These are phyloP conservation scores for Diaprepes abbreviatus DNA, from an alignment of 2,888 invertebrate species.

Conservation along the genomic window DNA sequence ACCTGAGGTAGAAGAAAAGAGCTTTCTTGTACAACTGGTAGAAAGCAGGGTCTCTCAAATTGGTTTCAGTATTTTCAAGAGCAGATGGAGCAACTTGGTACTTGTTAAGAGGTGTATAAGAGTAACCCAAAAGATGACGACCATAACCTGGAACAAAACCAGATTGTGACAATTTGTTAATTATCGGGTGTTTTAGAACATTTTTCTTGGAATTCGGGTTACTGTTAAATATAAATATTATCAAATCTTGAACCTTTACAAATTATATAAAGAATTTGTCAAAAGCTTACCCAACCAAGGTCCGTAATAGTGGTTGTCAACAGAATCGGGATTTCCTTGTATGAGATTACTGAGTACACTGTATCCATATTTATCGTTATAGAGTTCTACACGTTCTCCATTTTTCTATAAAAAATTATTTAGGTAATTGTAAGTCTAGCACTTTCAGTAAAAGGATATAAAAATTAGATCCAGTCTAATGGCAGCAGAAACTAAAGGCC, in stretches of 20 bases:
- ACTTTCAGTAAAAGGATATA: too few species aligned
- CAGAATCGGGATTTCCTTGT: slow-evolving; percentile 75
- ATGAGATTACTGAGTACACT: slow-evolving; percentile 77
- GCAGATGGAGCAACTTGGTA: slow-evolving; percentile 72
- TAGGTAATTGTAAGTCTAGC: too few species aligned
- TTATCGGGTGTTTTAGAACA: not conserved
- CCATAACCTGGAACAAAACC: slow-evolving; percentile 66
- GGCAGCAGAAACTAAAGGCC: too few species aligned
- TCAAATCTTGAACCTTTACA: too few species aligned
- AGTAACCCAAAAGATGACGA: slow-evolving; percentile 73
- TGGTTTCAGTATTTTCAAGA: slow-evolving; percentile 76
- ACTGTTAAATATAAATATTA: too few species aligned
- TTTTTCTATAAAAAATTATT: slow-evolving; percentile 41
- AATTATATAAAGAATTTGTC: not conserved
- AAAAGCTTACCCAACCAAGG: slow-evolving; percentile 37
- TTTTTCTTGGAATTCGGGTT: too few species aligned
- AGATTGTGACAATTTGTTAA: too few species aligned
- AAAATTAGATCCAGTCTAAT: too few species aligned
- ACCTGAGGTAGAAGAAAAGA: slow-evolving; percentile 53
- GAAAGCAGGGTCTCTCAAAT: slow-evolving; percentile 78
- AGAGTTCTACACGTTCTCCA: slow-evolving; percentile 70
- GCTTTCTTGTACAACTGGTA: slow-evolving; percentile 77
- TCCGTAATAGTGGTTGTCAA: slow-evolving; percentile 73
- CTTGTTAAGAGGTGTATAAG: slow-evolving; percentile 59
- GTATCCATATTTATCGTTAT: slow-evolving; percentile 75